Evolutionary conservation across 2,888 invertebrate genomes (phyloP).

Genomic region (Drosophila eohydei): DNA sequence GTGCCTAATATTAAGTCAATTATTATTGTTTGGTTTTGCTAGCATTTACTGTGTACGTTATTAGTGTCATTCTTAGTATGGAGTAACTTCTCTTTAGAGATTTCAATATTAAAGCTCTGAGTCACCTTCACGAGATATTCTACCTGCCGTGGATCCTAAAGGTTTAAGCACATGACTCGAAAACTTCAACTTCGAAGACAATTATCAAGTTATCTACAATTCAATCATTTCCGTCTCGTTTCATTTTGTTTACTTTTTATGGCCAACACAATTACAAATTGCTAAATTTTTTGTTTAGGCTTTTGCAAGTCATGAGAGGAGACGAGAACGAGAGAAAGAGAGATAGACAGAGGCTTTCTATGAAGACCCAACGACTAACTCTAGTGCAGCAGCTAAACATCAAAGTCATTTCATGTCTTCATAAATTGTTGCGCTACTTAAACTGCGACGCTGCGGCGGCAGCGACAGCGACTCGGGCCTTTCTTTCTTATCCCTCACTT

Average conservation of each 20-base stretch:
- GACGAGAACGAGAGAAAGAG: neutral
- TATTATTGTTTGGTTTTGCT: neutral
- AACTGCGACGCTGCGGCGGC: slow-evolving; percentile 33
- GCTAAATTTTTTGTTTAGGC: slow-evolving; percentile 41
- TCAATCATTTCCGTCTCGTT: slow-evolving; percentile 55
- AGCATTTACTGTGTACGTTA: slow-evolving; percentile 2
- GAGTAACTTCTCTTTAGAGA: slow-evolving; percentile 16
- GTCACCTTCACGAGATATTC: slow-evolving; percentile 27
- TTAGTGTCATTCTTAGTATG: slow-evolving; percentile 6
- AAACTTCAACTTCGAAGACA: slow-evolving; percentile 28
- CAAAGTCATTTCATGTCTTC: slow-evolving; percentile 78
- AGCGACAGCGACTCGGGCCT: slow-evolving; percentile 27
- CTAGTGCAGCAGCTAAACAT: slow-evolving; percentile 69
- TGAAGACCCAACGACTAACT: slow-evolving; percentile 5
- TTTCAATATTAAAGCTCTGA: slow-evolving; percentile 26
- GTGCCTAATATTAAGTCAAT: too few relatives aligned
- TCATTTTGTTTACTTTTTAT: slow-evolving; percentile 49
- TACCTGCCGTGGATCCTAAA: slow-evolving; percentile 27
- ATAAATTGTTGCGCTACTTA: slow-evolving; percentile 72
- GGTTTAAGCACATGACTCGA: slow-evolving; percentile 2
- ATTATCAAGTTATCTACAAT: slow-evolving; percentile 59
- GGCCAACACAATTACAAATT: slow-evolving; percentile 68
- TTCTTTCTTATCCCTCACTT: slow-evolving; percentile 52
- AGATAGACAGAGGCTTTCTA: slow-evolving; percentile 1
- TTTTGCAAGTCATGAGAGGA: slow-evolving; percentile 61